A percentile compares a stretch with the other conserved stretches of the same genome.
phyloP scores from a whole-genome alignment of 2,113 vertebrate genomes.

The Hemichromis elongatus region DNA sequence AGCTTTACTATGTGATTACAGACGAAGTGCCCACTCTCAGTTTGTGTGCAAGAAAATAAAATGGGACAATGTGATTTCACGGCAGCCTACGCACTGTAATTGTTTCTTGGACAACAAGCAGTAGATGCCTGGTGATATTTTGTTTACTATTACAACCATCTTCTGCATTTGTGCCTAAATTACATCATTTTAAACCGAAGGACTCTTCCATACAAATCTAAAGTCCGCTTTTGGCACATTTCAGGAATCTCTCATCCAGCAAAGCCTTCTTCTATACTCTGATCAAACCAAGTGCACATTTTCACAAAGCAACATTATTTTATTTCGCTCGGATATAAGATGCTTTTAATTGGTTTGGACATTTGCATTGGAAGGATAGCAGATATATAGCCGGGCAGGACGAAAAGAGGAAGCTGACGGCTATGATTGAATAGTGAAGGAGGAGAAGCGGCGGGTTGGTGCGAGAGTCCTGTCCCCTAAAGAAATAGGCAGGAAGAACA shows the following conservation, averaged over 20 bases:
- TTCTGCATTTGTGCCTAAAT: not conserved
- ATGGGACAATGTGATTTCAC: not conserved
- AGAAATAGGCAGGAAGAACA: not conserved
- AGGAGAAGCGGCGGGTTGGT: not conserved
- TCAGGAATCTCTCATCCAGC: not conserved
- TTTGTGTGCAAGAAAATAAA: not conserved
- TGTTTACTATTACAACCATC: not conserved
- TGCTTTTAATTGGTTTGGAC: not conserved
- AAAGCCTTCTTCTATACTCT: not conserved
- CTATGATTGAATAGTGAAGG: not conserved
- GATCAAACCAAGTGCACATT: not conserved
- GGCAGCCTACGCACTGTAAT: not conserved
- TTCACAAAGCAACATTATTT: not conserved
- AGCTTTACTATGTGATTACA: not conserved
- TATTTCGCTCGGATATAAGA: accelerated
- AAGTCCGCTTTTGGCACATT: not conserved
- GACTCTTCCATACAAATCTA: not conserved
- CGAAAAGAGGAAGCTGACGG: not conserved
- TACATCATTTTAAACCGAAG: not conserved
- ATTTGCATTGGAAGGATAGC: not conserved
- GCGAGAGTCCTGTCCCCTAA: not conserved
- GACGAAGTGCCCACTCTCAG: not conserved
- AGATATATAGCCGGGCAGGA: not conserved
- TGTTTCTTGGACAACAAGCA: not conserved
- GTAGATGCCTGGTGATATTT: not conserved